Conservation (phyloP, 1,140 invertebrate species). For the Theocolax elegans region DNA sequence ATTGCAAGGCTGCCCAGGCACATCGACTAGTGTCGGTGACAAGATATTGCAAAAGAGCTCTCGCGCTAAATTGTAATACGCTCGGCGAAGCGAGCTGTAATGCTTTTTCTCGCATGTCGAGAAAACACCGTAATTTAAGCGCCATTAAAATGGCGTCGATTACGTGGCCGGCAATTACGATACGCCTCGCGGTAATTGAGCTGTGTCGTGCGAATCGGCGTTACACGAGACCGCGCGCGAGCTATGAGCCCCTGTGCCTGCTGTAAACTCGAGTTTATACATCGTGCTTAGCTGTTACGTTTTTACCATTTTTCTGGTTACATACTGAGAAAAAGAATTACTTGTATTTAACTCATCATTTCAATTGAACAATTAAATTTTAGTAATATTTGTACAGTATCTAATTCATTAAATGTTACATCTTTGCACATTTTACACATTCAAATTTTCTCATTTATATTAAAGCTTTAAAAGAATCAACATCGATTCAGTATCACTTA, state of each 20-base stretch:
- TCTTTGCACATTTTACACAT: too few relatives aligned
- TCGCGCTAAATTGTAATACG: constrained; percentile 16
- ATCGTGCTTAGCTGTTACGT: too few relatives aligned
- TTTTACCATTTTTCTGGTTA: too few relatives aligned
- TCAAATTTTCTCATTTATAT: too few relatives aligned
- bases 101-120: constrained; percentile 25
- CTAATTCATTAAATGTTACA: too few relatives aligned
- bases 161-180: constrained; percentile 42
- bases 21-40: constrained; percentile 4
- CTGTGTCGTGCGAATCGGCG: constrained; percentile 39
- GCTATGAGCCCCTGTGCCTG: too few relatives aligned
- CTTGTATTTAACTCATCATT: too few relatives aligned
- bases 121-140: constrained; percentile 37
- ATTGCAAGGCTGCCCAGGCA: constrained; percentile 8
- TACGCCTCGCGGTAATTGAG: constrained; percentile 44
- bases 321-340: background rate
- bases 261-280: too few relatives aligned
- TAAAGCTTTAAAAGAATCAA: too few relatives aligned
- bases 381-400: too few relatives aligned
- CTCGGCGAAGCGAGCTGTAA: constrained; percentile 2
- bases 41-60: constrained; percentile 29
- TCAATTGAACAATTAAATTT: too few relatives aligned
- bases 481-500: too few relatives aligned
- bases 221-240: constrained; percentile 1
- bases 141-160: constrained; percentile 45